Evolutionary conservation across 2,797 vertebrate species (phyloP).

Genomic region (Catamblyrhynchus diadema): DNA sequence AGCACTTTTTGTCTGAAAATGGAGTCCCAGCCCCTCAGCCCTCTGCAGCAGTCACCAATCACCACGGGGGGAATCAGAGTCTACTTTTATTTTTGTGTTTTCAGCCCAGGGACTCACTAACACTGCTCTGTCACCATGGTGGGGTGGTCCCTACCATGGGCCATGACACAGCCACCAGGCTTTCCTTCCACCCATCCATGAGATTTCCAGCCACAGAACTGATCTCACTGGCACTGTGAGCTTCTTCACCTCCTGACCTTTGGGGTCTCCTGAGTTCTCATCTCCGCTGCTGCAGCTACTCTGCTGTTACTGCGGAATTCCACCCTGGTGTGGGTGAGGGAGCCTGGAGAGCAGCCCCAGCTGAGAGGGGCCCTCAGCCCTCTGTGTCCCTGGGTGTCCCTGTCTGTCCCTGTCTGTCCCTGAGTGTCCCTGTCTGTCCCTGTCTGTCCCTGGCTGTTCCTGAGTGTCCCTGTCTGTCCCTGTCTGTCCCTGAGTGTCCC

Average conservation of each 20-base stretch:
- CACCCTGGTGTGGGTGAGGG: background rate
- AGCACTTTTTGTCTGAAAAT: background rate
- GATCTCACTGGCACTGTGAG: background rate
- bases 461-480: no score
- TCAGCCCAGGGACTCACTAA: background rate
- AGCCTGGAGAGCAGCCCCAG: background rate
- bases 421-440: accelerated
- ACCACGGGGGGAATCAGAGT: background rate
- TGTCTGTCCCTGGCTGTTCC: background rate
- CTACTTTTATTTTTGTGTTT: background rate
- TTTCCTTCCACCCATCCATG: accelerated
- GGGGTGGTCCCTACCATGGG: accelerated
- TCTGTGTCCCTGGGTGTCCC: background rate
- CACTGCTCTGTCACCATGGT: accelerated
- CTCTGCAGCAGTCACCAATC: background rate
- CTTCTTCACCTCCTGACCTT: background rate
- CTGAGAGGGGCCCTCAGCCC: background rate
- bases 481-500: background rate
- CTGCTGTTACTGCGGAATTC: background rate
- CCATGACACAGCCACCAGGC: accelerated
- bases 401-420: background rate
- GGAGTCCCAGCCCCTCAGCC: background rate
- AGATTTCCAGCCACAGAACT: background rate
- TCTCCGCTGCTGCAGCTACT: background rate
- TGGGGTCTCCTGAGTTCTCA: background rate